phyloP scores from a whole-genome alignment of 2,888 invertebrate species.

The Drosophila bunnanda region DNA sequence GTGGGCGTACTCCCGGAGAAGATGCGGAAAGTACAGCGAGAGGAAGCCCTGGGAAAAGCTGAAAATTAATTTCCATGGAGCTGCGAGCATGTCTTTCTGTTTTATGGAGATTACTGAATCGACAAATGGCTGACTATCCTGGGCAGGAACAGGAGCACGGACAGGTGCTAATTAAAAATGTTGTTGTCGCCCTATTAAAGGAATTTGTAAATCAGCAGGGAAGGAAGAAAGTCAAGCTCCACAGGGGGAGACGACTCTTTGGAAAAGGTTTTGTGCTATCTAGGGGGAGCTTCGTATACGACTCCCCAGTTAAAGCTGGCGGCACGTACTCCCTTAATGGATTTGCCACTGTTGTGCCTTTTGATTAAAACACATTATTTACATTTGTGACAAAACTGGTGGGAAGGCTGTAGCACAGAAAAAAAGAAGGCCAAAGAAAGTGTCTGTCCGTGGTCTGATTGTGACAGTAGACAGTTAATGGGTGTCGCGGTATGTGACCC shows the following conservation, averaged over 20 bases:
- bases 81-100: conserved; percentile 35
- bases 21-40: conserved; percentile 5
- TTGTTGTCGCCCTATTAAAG: conserved; percentile 83
- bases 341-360: conserved; percentile 57
- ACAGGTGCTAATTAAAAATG: conserved; percentile 83
- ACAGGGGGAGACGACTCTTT: background rate
- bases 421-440: background rate
- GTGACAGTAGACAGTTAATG: conserved; percentile 24
- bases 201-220: conserved; percentile 76
- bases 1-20: conserved; percentile 12
- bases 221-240: conserved; percentile 23
- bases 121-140: conserved; percentile 36
- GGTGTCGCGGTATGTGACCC: conserved; percentile 29
- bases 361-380: conserved; percentile 70
- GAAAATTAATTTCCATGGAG: conserved; percentile 68
- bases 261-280: conserved; percentile 56
- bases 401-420: background rate
- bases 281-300: conserved; percentile 82
- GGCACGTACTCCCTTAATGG: conserved; percentile 86
- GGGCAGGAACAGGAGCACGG: background rate
- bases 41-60: conserved; percentile 33
- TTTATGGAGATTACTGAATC: conserved; percentile 63
- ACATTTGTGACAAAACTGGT: conserved; percentile 56
- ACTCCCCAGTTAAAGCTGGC: conserved; percentile 75
- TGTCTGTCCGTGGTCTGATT: background rate